Evolutionary conservation across 2,113 vertebrate genomes (phyloP).

Genomic region (Ondatra zibethicus): DNA sequence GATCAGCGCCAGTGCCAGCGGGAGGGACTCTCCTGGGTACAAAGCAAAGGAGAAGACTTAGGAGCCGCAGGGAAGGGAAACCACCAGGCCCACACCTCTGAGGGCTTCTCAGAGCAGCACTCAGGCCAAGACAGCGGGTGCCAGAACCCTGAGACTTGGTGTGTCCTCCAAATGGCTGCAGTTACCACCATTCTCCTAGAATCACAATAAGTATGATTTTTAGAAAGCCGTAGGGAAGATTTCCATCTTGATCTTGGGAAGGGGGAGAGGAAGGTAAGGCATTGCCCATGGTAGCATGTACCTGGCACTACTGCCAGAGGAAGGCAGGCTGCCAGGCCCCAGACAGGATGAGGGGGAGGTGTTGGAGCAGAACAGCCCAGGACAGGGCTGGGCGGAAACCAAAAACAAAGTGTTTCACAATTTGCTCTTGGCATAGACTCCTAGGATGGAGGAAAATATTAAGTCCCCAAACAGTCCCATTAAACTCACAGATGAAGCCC

Average conservation of each 20-base stretch:
- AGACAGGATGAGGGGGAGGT: not conserved
- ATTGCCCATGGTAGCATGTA: not conserved
- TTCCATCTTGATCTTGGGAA: not conserved
- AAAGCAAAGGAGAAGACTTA: slow-evolving; percentile 40
- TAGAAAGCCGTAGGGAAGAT: slow-evolving; percentile 61
- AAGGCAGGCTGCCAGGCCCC: slow-evolving; percentile 55
- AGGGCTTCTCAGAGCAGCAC: not conserved
- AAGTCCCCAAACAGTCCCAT: slow-evolving; percentile 19
- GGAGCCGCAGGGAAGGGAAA: not conserved
- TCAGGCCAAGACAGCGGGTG: not conserved
- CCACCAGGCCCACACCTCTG: not conserved
- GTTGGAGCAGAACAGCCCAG: not conserved
- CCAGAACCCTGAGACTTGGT: not conserved
- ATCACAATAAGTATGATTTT: not conserved
- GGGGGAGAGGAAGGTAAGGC: not conserved
- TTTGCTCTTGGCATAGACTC: slow-evolving; percentile 62
- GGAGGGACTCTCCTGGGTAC: slow-evolving; percentile 76
- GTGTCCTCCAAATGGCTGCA: not conserved
- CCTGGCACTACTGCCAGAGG: not conserved
- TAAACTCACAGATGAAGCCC: not conserved
- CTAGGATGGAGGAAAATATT: not conserved
- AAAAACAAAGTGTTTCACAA: slow-evolving; percentile 68
- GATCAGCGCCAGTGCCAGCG: slow-evolving; percentile 72
- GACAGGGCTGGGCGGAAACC: slow-evolving; percentile 3
- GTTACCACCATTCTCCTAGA: slow-evolving; percentile 8